Evolutionary conservation across 2,888 invertebrate species (phyloP).

Genomic region (Eucera pruinosa): DNA sequence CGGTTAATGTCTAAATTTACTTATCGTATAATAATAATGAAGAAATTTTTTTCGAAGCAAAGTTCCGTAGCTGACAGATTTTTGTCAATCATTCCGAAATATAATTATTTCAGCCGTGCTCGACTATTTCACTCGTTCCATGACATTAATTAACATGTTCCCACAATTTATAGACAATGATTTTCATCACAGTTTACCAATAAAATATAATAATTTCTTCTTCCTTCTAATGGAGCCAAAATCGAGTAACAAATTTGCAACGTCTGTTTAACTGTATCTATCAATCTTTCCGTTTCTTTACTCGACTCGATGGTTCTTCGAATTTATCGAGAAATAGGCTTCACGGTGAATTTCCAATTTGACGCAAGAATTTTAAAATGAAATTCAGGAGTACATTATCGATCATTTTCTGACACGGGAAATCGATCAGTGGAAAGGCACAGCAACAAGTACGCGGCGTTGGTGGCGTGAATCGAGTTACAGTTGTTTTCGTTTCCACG

Average conservation of each 20-base stretch:
- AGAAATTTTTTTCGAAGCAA: not conserved
- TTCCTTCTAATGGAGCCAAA: no score
- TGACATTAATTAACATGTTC: not conserved
- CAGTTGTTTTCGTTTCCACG: conserved; percentile 62
- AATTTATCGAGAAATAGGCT: no score
- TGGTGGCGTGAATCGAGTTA: conserved; percentile 56
- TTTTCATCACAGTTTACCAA: not conserved
- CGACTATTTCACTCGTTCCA: not conserved
- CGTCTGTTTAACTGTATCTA: no score
- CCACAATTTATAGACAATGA: not conserved
- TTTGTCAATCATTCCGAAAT: not conserved
- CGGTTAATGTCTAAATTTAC: no score
- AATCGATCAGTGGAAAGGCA: conserved; percentile 24
- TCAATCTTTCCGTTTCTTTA: no score
- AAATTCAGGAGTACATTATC: no score
- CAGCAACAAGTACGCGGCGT: conserved; percentile 55
- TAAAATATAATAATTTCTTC: no score
- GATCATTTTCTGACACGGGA: not conserved
- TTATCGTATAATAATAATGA: no score
- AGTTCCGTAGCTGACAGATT: not conserved
- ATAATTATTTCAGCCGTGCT: not conserved
- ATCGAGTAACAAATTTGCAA: no score
- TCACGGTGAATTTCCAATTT: not conserved
- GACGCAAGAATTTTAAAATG: not conserved
- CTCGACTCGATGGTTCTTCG: no score